Percentiles rank a stretch among this genome's conserved stretches.
Conservation (phyloP, 2,113 vertebrate genomes). For the Rattus norvegicus region GRCr8 NC_086021.1:51032501-51033000, state of each 20-base stretch:
- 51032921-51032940: not conserved
- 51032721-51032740: not conserved
- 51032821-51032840: not conserved
- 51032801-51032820: not conserved
- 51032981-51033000: not conserved
- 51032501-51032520: not conserved
- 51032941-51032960: not conserved
- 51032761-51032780: not conserved
- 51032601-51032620: not conserved
- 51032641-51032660: not conserved
- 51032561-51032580: not conserved
- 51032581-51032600: not conserved
- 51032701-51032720: not conserved
- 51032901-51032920: accelerated
- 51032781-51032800: not conserved
- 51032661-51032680: too few relatives aligned
- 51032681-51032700: not conserved
- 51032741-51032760: not conserved
- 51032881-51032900: not conserved
- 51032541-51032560: not conserved
- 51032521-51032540: not conserved
- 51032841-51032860: not conserved
- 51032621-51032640: too few relatives aligned
- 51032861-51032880: not conserved
- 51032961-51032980: not conserved